These are phyloP conservation scores for Channa striata DNA, from an alignment of 2,797 vertebrate species.

Conservation along the genomic window DNA sequence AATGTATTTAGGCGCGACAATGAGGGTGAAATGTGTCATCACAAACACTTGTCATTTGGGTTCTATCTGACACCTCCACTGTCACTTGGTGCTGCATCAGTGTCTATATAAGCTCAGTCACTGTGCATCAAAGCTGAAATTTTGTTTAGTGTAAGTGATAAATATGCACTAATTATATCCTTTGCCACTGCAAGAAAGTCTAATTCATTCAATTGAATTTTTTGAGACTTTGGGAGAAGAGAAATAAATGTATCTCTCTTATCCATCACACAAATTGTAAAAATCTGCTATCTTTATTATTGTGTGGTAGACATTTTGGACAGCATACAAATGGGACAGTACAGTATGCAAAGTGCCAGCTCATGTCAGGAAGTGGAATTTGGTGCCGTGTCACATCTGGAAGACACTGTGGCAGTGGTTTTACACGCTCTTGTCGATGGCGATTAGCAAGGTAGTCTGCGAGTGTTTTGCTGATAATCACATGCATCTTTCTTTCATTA, in stretches of 20 bases:
- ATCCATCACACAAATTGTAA: neutral
- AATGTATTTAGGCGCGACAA: neutral
- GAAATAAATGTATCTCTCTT: neutral
- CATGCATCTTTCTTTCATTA: conserved; percentile 59
- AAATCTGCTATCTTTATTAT: too few relatives aligned
- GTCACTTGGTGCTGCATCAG: too few relatives aligned
- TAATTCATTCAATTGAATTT: neutral
- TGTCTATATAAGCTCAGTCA: neutral
- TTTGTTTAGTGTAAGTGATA: neutral
- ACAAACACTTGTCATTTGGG: neutral
- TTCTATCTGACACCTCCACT: too few relatives aligned
- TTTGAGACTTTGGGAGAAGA: neutral
- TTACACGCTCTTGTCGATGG: conserved; percentile 22
- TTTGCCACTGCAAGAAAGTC: neutral
- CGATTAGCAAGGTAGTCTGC: conserved; percentile 2
- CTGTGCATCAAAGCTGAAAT: conserved; percentile 1
- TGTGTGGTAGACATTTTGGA: neutral
- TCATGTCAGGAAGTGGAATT: conserved; percentile 46
- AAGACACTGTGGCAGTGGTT: conserved; percentile 22
- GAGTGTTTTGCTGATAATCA: conserved; percentile 24
- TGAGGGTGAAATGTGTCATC: conserved; percentile 1
- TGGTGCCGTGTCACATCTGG: conserved; percentile 56
- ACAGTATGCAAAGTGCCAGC: conserved; percentile 12
- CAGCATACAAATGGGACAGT: neutral
- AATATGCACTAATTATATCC: neutral